Evolutionary conservation across 2,113 vertebrate species (phyloP).

Genomic region (Etheostoma spectabile): DNA sequence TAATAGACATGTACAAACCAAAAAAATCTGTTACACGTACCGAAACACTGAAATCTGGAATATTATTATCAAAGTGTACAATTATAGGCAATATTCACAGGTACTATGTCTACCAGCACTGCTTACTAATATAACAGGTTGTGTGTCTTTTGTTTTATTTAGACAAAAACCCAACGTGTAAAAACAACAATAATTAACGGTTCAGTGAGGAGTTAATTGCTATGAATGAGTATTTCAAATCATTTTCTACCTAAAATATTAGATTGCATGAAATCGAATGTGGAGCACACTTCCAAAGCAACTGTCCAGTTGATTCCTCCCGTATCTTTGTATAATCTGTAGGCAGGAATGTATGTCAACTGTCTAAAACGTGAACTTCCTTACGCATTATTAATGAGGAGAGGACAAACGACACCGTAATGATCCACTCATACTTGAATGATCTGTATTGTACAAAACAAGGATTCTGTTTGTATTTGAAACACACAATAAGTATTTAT

Average conservation of each 20-base stretch:
- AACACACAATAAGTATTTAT: constrained; percentile 85
- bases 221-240: too few species aligned
- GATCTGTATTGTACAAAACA: neutral
- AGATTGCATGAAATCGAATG: neutral
- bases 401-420: constrained; percentile 10
- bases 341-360: neutral
- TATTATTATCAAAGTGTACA: neutral
- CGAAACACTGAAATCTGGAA: neutral
- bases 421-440: neutral
- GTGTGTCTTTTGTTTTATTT: too few species aligned
- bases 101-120: too few species aligned
- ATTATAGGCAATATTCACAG: neutral
- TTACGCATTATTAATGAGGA: constrained; percentile 30
- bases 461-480: constrained; percentile 54
- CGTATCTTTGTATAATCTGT: neutral
- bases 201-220: too few species aligned
- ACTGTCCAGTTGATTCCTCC: constrained; percentile 6
- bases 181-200: too few species aligned
- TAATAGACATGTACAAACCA: neutral
- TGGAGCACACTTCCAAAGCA: neutral
- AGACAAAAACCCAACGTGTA: too few species aligned
- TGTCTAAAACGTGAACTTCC: neutral
- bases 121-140: too few species aligned
- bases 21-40: neutral
- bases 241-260: neutral